Evolutionary conservation across 2,113 vertebrate species (phyloP), one percentile per base, ranked within the genome.

Genomic region (Aptenodytes forsteri): DNA sequence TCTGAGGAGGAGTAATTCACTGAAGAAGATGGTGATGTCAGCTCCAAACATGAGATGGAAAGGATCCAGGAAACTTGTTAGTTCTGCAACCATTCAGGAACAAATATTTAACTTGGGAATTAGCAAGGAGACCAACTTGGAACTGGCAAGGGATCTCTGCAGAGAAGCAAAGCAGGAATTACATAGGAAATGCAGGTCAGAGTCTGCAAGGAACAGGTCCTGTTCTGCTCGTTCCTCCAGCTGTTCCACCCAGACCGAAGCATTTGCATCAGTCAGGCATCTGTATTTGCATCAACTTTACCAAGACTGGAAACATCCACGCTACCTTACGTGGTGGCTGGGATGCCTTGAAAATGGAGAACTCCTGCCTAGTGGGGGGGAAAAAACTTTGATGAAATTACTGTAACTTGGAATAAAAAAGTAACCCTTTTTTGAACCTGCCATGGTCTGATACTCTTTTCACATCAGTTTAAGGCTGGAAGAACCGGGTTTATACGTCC

Each of bases 321-420:
- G 0, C 22, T 14, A 30, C 38, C 29, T 38, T 0, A 17, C 0
- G 0, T 2, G 1, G 15, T 7, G 40, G 19, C 6, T 40, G 73
- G 49, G 29, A 14, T n/a, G 58, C 46, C 46, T 16, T 22, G 40
- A 42, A 59, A 64, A 20, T 3, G 17, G 26, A 87, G 17, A 87
- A 4, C 17, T 42, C 26, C n/a, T 72, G 54, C 54, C 46, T 25
- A 50, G 25, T 34, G 78, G 38, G 81, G 66, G 14, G 69, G n/a
- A 47, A 30, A 29, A 0, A 13, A 56, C 15, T 49, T 13, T 32
- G 16, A 0, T 11, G 58, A 38, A 72, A 91, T 67, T 20, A 16
- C 17, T 13, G 14, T 3, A 32, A 19, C 34, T 11, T 49, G 86
- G 78, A 80, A 64, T 5, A 17, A 16, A 81, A 20, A 49, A 7